Evolutionary conservation across 2,888 invertebrate species (phyloP).

Genomic region (Drosophila gaucha): DNA sequence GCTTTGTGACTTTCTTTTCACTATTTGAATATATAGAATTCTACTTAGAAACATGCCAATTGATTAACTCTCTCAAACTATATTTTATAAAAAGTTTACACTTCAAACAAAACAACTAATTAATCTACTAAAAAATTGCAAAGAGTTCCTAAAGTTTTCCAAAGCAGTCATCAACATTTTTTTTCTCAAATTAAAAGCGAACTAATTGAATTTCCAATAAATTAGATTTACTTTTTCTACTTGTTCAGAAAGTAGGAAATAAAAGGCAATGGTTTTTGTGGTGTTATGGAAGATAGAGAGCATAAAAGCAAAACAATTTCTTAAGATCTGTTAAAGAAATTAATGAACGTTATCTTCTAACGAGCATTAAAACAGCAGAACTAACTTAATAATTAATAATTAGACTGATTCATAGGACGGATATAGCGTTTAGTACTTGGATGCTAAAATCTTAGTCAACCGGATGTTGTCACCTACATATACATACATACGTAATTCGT

Average conservation of each 20-base stretch:
- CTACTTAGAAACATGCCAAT: too few species aligned
- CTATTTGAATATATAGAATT: too few species aligned
- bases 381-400: neutral
- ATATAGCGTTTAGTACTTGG: neutral
- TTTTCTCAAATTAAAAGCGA: neutral
- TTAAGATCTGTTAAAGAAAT: too few species aligned
- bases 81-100: too few species aligned
- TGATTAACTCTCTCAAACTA: too few species aligned
- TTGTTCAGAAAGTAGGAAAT: neutral
- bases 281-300: too few species aligned
- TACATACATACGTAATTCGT: neutral
- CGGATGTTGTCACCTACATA: slow-evolving; percentile 17
- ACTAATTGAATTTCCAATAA: neutral
- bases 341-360: neutral
- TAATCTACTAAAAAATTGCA: too few species aligned
- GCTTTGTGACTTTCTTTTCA: neutral
- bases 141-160: neutral
- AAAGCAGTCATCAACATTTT: neutral
- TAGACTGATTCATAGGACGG: neutral
- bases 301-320: too few species aligned
- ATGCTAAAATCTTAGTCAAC: neutral
- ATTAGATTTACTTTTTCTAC: neutral
- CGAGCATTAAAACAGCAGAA: neutral
- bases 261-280: too few species aligned
- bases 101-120: too few species aligned